Conservation (phyloP, 2,888 invertebrate species). For the Stenodera caucasica region DNA sequence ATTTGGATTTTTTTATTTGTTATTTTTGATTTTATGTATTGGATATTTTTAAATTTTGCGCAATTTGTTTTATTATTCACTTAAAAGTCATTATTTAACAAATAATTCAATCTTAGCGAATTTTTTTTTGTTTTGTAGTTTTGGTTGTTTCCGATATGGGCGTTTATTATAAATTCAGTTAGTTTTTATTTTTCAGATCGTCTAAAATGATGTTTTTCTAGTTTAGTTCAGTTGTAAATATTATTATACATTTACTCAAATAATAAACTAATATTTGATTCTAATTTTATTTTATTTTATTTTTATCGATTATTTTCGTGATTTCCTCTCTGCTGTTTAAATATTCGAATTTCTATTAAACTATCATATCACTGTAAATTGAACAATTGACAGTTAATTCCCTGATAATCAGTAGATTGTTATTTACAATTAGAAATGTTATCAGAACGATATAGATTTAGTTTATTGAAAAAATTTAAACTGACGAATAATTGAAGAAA, state of each 20-base stretch:
- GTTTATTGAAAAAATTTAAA: neutral
- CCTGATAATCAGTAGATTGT: neutral
- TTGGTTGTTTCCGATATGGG: constrained; percentile 9
- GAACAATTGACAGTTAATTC: constrained; percentile 8
- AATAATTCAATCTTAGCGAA: constrained; percentile 19
- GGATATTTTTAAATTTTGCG: constrained; percentile 20
- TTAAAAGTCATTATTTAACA: constrained; percentile 24
- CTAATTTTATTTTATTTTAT: constrained; percentile 20
- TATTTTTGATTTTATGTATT: constrained; percentile 32
- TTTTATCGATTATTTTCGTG: constrained; percentile 11
- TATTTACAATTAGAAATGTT: constrained; percentile 18
- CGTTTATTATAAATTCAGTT: constrained; percentile 10
- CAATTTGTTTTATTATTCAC: constrained; percentile 17
- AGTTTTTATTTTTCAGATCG: constrained; percentile 16
- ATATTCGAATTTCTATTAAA: neutral
- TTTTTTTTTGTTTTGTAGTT: constrained; percentile 15
- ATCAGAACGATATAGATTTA: constrained; percentile 7
- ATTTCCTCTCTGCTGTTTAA: constrained; percentile 23
- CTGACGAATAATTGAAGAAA: constrained; percentile 9
- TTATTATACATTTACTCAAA: constrained; percentile 29
- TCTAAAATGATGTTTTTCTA: constrained; percentile 19
- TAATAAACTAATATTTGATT: constrained; percentile 31
- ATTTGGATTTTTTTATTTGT: constrained; percentile 33
- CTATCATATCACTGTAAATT: constrained; percentile 3
- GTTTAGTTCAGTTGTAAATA: constrained; percentile 30